Base-by-base conservation (phyloP, 2,113 vertebrate species). In the Festucalex cinctus region DNA sequence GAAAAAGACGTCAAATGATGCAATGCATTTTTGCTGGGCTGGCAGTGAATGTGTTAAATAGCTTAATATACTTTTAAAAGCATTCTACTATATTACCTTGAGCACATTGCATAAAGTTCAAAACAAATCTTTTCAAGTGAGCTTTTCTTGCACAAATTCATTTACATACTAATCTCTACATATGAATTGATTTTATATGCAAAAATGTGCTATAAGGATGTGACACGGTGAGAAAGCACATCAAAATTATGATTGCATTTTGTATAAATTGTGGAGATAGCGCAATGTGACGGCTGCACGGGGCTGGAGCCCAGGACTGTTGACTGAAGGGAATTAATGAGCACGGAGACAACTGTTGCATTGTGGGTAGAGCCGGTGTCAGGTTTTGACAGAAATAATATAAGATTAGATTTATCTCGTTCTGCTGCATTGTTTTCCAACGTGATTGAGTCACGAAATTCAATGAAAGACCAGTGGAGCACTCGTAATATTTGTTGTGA, bases 321-420 rank as follows among this genome's bases (percentile, higher is more conserved):
- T 62, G 26, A 63, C 20, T 51, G 28, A 65, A 22, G 41, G 24
- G 20, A 13, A 66, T 60, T 14, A 60, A 58, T 63, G 46, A 32
- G 24, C 24, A n/a, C 14, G 9, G 61, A 20, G 19, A 49, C 28
- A 64, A 49, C 20, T 48, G 44, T 35, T 64, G 63, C 44, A 36
- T 64, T 20, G 28, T n/a, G 19, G 44, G 63, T 49, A 48, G 28
- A 32, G 26, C 28, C 10, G 19, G 19, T 64, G 26, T 35, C 44
- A 49, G 19, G 26, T 48, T 48, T 49, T 64, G 28, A 64, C 44
- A 49, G 63, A 64, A 64, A 49, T 49, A 65, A 65, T 65, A 65
- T 35, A 49, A 51, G 32, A 65, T 44, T 35, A 49, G 44, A 64
- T 64, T 49, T 32, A 35, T 36, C 63, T 49, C 43, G 28, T 49